These are phyloP conservation scores for Stichodactyla helianthus DNA, from an alignment of 64 coral and sea anemone genomes.

Conservation along the genomic window DNA sequence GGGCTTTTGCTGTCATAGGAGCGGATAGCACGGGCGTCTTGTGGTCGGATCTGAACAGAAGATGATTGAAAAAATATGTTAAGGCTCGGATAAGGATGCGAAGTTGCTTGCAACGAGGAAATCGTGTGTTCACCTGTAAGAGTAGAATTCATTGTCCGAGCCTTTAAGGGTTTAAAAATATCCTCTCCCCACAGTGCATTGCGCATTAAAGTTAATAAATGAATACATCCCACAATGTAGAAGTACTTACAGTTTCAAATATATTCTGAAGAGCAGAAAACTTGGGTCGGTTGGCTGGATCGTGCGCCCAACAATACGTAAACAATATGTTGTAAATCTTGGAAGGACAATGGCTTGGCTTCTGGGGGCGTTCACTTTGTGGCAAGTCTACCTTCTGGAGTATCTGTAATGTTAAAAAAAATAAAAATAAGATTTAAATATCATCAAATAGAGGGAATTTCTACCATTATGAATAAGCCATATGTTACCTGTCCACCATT, in stretches of 20 bases:
- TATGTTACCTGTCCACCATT: conserved; percentile 23
- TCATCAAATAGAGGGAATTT: neutral
- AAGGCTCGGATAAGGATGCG: too few species aligned
- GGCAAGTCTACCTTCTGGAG: conserved; percentile 83
- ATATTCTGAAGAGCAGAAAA: conserved; percentile 62
- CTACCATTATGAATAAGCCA: neutral
- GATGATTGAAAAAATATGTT: neutral
- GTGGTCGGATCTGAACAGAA: conserved; percentile 52
- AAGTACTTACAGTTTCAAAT: conserved; percentile 56
- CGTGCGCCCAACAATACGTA: conserved; percentile 73
- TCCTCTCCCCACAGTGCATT: too few species aligned
- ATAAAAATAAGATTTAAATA: neutral
- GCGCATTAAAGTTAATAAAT: too few species aligned
- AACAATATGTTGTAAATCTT: conserved; percentile 78
- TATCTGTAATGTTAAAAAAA: conserved; percentile 36
- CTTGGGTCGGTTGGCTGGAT: conserved; percentile 50
- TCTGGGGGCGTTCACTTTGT: conserved; percentile 62
- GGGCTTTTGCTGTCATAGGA: conserved; percentile 69
- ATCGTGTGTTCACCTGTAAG: too few species aligned
- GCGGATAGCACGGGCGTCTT: conserved; percentile 43
- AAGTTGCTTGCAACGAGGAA: too few species aligned
- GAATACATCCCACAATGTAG: neutral
- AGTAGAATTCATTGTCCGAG: too few species aligned
- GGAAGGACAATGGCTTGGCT: conserved; percentile 76
- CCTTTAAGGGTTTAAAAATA: too few species aligned